phyloP scores from a whole-genome alignment of 2,888 invertebrate species.

The Harpalus rubripes region DNA sequence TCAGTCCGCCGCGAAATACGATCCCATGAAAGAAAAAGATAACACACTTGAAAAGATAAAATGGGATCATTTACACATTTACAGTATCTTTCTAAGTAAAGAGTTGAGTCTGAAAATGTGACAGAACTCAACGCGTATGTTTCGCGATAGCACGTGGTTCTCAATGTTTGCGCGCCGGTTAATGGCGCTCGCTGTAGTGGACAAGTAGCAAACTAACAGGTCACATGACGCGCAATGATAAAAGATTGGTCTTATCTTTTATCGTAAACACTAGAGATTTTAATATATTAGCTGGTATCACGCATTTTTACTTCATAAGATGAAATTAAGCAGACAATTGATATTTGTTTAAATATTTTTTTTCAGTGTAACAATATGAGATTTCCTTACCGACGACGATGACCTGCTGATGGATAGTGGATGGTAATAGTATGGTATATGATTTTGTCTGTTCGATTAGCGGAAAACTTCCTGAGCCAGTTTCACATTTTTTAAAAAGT shows the following conservation, averaged over 20 bases:
- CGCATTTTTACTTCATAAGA: conserved; percentile 20
- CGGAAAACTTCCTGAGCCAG: too few species aligned
- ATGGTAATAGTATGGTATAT: too few species aligned
- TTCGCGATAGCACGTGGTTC: conserved; percentile 57
- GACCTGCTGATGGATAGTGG: too few species aligned
- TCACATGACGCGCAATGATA: conserved; percentile 48
- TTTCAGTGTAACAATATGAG: too few species aligned
- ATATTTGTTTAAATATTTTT: too few species aligned
- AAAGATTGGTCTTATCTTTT: conserved; percentile 26
- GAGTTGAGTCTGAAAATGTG: conserved; percentile 4
- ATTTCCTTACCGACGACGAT: too few species aligned
- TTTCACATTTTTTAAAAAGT: too few species aligned
- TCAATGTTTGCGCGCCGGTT: conserved; percentile 60
- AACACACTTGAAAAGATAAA: conserved; percentile 41
- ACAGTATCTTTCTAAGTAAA: not conserved
- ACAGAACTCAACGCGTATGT: conserved; percentile 42
- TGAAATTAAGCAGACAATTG: not conserved
- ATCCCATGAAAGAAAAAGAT: conserved; percentile 33
- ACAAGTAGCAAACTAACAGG: conserved; percentile 27
- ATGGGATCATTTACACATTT: conserved; percentile 19
- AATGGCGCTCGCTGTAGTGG: conserved; percentile 53
- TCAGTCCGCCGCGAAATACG: not conserved
- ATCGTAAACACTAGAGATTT: conserved; percentile 42
- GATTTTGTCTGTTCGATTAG: too few species aligned
- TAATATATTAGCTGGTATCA: conserved; percentile 18